phyloP scores from a whole-genome alignment of 2,113 vertebrate species.

The Syrrhaptes paradoxus region DNA sequence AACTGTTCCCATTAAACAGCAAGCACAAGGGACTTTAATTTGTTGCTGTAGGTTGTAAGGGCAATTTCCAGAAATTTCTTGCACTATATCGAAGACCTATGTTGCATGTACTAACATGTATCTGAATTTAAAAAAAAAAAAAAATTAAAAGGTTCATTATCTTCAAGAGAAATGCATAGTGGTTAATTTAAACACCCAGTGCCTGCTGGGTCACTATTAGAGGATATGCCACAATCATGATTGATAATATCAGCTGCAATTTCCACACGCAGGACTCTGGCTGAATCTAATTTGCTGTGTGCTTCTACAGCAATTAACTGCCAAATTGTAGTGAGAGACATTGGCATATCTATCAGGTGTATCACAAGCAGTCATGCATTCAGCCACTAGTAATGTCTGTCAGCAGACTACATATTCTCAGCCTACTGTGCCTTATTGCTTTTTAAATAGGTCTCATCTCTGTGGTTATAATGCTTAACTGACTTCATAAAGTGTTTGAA shows the following conservation, averaged over 20 bases:
- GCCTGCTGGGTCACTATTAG: neutral
- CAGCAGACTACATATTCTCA: neutral
- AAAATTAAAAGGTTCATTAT: neutral
- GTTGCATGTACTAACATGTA: neutral
- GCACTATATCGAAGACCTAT: neutral
- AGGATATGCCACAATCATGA: neutral
- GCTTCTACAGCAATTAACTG: neutral
- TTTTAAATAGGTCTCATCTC: neutral
- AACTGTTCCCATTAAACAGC: neutral
- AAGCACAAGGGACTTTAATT: neutral
- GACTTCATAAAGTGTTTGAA: neutral
- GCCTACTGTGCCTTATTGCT: neutral
- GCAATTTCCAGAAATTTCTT: neutral
- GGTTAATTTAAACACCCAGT: neutral
- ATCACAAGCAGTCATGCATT: neutral
- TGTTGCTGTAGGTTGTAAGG: neutral
- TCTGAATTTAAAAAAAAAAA: neutral
- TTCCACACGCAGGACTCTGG: neutral
- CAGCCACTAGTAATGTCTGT: neutral
- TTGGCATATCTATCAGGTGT: neutral
- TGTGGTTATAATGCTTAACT: neutral
- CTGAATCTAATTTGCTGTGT: neutral
- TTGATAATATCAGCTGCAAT: neutral
- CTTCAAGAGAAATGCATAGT: neutral
- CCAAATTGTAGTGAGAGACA: neutral